Percentiles rank a stretch among this genome's conserved stretches.
Evolutionary conservation across 2,113 vertebrate genomes (phyloP).

Genomic region (Centropus unirufus): DNA sequence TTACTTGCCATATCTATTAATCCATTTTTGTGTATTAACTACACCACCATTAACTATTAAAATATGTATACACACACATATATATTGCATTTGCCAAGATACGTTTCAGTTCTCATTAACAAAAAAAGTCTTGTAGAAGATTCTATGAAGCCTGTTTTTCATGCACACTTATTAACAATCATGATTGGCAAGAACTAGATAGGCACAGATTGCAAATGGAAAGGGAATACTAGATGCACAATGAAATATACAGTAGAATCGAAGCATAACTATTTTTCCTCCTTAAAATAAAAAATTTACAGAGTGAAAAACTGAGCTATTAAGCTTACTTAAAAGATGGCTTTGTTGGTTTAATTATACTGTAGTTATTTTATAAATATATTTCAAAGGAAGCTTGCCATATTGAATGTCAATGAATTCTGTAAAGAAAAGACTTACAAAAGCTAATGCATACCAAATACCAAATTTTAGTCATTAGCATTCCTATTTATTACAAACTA

Average conservation of each 20-base stretch:
- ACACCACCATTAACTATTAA: slow-evolving; percentile 71
- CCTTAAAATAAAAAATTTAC: slow-evolving; percentile 75
- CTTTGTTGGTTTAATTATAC: slow-evolving; percentile 87
- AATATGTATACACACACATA: not conserved
- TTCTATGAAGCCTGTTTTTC: slow-evolving; percentile 72
- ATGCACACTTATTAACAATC: slow-evolving; percentile 76
- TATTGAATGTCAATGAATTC: slow-evolving; percentile 83
- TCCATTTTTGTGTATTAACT: slow-evolving; percentile 64
- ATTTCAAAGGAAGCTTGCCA: slow-evolving; percentile 82
- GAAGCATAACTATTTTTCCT: slow-evolving; percentile 70
- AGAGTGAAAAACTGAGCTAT: slow-evolving; percentile 71
- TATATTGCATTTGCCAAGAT: slow-evolving; percentile 71
- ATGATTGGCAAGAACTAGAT: slow-evolving; percentile 80
- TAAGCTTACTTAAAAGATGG: slow-evolving; percentile 82
- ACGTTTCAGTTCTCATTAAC: slow-evolving; percentile 76
- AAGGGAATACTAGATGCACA: slow-evolving; percentile 70
- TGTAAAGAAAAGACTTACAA: slow-evolving; percentile 78
- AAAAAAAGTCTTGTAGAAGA: slow-evolving; percentile 73
- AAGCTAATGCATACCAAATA: slow-evolving; percentile 83
- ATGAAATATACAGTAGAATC: slow-evolving; percentile 66
- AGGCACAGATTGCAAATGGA: slow-evolving; percentile 70
- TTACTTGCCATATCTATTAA: slow-evolving; percentile 75
- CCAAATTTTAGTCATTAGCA: slow-evolving; percentile 82
- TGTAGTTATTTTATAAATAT: slow-evolving; percentile 87
- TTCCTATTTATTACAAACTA: slow-evolving; percentile 83